Conservation (phyloP, 2,113 vertebrate genomes). For the Sinocyclocheilus maitianheensis region DNA sequence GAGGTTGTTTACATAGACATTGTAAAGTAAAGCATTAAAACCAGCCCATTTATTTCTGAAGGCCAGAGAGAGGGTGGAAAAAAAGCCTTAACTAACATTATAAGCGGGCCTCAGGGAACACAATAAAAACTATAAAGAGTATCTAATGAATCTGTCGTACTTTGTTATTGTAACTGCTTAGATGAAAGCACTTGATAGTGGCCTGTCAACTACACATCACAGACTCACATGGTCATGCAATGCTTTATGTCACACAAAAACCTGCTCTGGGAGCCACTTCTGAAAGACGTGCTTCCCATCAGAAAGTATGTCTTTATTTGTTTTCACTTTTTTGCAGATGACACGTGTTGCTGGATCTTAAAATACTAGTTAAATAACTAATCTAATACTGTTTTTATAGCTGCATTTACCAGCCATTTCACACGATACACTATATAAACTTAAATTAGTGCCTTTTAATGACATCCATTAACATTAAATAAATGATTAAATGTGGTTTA, state of each 20-base stretch:
- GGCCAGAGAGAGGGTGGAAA: neutral
- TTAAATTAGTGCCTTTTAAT: neutral
- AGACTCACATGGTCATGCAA: neutral
- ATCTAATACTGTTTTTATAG: slow-evolving; percentile 5
- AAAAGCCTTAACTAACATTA: neutral
- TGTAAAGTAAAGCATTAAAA: neutral
- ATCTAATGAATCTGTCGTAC: neutral
- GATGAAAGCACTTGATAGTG: neutral
- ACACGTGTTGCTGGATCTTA: neutral
- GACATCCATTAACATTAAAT: neutral
- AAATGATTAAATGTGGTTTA: neutral
- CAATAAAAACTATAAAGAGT: neutral
- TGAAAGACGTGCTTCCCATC: neutral
- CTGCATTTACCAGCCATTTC: neutral
- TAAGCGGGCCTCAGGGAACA: neutral
- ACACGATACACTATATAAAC: neutral
- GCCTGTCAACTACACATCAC: neutral
- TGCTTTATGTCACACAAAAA: neutral
- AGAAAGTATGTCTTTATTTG: neutral
- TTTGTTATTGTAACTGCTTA: neutral
- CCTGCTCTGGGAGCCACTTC: neutral
- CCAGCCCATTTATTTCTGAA: neutral
- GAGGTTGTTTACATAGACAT: neutral
- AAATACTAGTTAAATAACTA: neutral
- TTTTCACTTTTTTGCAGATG: neutral